Conservation (phyloP, 2,113 vertebrate genomes). For the Melanerpes formicivorus region DNA sequence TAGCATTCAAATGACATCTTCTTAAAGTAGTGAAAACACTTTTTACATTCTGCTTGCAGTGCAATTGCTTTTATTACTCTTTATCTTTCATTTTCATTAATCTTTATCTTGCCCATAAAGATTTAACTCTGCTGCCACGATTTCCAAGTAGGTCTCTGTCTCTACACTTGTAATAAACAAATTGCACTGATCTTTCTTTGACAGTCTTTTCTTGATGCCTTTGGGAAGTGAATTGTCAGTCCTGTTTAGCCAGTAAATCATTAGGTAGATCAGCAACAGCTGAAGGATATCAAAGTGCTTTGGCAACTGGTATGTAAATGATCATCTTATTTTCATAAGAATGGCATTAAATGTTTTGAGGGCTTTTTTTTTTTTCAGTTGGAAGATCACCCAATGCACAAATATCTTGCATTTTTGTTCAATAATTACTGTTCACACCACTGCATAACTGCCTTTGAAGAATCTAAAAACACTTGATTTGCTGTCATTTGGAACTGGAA, state of each 20-base stretch:
- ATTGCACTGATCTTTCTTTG: background rate
- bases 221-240: constrained; percentile 9
- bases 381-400: constrained; percentile 34
- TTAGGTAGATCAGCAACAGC: background rate
- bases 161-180: constrained; percentile 11
- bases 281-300: background rate
- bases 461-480: constrained; percentile 4
- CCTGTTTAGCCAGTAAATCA: background rate
- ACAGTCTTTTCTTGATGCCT: background rate
- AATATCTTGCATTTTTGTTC: constrained; percentile 14
- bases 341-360: background rate
- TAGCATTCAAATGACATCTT: background rate
- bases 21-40: background rate
- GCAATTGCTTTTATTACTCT: background rate
- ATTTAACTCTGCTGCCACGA: background rate
- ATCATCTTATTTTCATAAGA: background rate
- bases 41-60: background rate
- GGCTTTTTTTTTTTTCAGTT: background rate
- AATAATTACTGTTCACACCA: background rate
- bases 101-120: constrained; percentile 40
- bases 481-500: constrained; percentile 6
- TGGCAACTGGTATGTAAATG: background rate
- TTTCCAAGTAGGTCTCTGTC: background rate
- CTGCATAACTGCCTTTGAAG: background rate
- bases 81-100: constrained; percentile 30